phyloP scores from a whole-genome alignment of 2,888 invertebrate species.

The Ectemnius lituratus region DNA sequence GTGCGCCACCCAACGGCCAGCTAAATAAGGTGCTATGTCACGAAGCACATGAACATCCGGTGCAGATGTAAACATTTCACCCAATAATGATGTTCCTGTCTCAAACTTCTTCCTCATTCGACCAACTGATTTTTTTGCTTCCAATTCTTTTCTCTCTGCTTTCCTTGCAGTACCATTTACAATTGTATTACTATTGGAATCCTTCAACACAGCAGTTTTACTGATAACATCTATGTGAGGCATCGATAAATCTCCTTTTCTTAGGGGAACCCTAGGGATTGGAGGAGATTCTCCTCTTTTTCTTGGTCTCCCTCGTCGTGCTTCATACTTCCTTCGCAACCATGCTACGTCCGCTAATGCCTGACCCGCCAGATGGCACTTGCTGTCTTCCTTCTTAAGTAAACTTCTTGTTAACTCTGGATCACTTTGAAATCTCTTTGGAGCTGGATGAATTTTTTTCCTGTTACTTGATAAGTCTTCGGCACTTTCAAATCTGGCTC shows the following conservation, averaged over 20 bases:
- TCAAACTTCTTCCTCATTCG: slow-evolving; percentile 86
- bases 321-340: slow-evolving; percentile 82
- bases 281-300: slow-evolving; percentile 81
- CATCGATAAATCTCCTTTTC: slow-evolving; percentile 87
- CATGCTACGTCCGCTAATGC: slow-evolving; percentile 82
- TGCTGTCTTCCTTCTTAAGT: slow-evolving; percentile 78
- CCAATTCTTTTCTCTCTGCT: slow-evolving; percentile 70
- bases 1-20: slow-evolving; percentile 90
- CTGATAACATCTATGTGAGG: slow-evolving; percentile 95
- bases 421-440: slow-evolving; percentile 86
- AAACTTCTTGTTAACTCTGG: slow-evolving; percentile 85
- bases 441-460: slow-evolving; percentile 68
- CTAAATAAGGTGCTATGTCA: slow-evolving; percentile 88
- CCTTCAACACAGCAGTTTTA: slow-evolving; percentile 85
- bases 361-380: slow-evolving; percentile 76
- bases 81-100: slow-evolving; percentile 82
- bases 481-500: slow-evolving; percentile 87
- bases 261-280: slow-evolving; percentile 82
- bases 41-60: slow-evolving; percentile 88
- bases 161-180: slow-evolving; percentile 67
- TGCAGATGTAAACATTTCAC: slow-evolving; percentile 89
- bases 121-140: slow-evolving; percentile 82
- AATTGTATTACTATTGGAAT: slow-evolving; percentile 45
- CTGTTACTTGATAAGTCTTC: slow-evolving; percentile 77
- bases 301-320: slow-evolving; percentile 76